Base-by-base conservation (phyloP, 1,140 invertebrate species). In the Rhopalosiphum maidis region DNA sequence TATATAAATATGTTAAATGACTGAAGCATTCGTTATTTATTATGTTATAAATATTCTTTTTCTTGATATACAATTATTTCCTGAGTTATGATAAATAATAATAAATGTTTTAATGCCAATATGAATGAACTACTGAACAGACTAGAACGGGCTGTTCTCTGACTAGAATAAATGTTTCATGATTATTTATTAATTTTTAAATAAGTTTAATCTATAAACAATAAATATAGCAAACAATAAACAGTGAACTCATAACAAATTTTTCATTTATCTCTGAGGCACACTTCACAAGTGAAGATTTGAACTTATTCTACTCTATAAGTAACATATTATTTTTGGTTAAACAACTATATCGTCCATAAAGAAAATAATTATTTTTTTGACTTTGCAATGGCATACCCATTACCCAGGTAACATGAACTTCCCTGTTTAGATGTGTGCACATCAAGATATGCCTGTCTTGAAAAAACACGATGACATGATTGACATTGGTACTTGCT, bases 361-460 rank as follows among this genome's bases (percentile, higher is more conserved):
- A 30, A 90, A 35, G 21, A 37, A 86, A 22, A 82, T 23, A 54
- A 85, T 86, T 86, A 86, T 55, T 93, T 93, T 55, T 93, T 93
- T 86, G 91, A 94, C 43, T 93, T 93, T 35, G 82, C 37, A 51
- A 83, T 55, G n/a, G 30, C 46, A 93, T 54, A 86, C 37, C 48
- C 77, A 86, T 94, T 94, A 51, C 93, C 94, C 35, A 94, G 48
- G 77, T 93, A 94, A 94, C 94, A 94, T 30, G 94, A 94, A 82
- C 94, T 94, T n/a, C 94, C 94, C 88, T 94, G 94, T 93, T 94
- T 94, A 35, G 94, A 94, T 5, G 94, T 94, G 89, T 94, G 94
- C 15, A 94, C 94, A 55, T 94, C 94, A 43, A 94, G 93, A 92
- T 94, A 94, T 41, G 94, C 94, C 60, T 94, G 94, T 43, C 94